phyloP scores from a whole-genome alignment of 2,797 vertebrate genomes.

The Chelon auratus region DNA sequence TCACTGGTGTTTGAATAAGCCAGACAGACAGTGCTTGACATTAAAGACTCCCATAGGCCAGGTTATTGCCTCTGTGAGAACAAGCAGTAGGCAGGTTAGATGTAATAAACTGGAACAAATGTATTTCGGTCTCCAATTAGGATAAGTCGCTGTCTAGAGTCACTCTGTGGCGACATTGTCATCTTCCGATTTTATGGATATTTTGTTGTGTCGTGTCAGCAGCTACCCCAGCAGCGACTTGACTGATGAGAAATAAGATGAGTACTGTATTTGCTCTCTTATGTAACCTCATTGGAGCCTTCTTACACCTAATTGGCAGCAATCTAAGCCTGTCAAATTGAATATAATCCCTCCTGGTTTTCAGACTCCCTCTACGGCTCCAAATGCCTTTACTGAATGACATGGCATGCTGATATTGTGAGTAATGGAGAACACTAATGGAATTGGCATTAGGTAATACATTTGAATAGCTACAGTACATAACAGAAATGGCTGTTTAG shows the following conservation, averaged over 20 bases:
- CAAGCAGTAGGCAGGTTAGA: constrained; percentile 66
- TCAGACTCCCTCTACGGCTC: constrained; percentile 52
- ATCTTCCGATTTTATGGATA: constrained; percentile 62
- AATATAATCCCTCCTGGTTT: constrained; percentile 66
- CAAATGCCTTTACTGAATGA: constrained; percentile 65
- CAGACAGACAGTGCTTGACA: constrained; percentile 64
- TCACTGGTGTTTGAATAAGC: constrained; percentile 72
- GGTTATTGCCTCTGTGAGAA: constrained; percentile 69
- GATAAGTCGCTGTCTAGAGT: constrained; percentile 48
- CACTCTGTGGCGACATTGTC: constrained; percentile 37
- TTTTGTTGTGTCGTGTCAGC: constrained; percentile 67
- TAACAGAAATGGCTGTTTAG: constrained; percentile 54
- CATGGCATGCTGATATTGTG: constrained; percentile 63
- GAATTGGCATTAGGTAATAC: constrained; percentile 70
- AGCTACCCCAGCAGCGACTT: constrained; percentile 9
- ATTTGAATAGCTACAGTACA: constrained; percentile 57
- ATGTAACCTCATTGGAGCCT: constrained; percentile 68
- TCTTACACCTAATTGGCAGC: constrained; percentile 72
- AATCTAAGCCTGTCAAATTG: constrained; percentile 70
- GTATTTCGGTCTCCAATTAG: constrained; percentile 69
- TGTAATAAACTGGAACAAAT: constrained; percentile 79
- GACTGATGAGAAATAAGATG: constrained; percentile 51
- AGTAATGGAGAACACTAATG: constrained; percentile 73
- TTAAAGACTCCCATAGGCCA: constrained; percentile 73
- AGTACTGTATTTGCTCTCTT: constrained; percentile 49